Evolutionary conservation across 2,113 vertebrate species (phyloP), one percentile per base, ranked within the genome.

Genomic region (Oenanthe oenanthe): DNA sequence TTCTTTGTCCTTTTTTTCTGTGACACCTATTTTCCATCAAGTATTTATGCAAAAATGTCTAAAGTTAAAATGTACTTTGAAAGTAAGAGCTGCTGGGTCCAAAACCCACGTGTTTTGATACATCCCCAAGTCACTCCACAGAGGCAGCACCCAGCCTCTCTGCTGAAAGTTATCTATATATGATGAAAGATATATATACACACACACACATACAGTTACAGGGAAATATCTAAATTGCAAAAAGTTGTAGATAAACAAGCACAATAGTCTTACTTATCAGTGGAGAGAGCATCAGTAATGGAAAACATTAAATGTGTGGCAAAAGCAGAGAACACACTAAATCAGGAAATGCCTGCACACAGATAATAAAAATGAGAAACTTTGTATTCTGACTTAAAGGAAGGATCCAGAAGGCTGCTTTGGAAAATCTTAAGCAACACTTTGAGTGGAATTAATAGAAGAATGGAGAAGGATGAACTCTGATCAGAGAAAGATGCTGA

Each of bases 391-490:
- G 18, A 73, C 29, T 75, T 73, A 75, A 94, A 80, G 54, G 18
- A 89, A 78, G 17, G 31, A 63, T 83, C 38, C 54, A 83, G 73
- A 67, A 93, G 38, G 20, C n/a, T 75, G 21, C 22, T 86, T 84
- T 88, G 19, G 80, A 63, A 93, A 81, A 72, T 76, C 32, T 81
- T 71, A 85, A 90, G 83, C n/a, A 45, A 66, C 31, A 22, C 6
- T 63, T 75, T 84, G 65, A 84, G 54, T 50, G 17, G 40, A 76
- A 85, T 9, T 32, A 43, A 80, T 88, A 85, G 65, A 26, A 75
- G 85, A 96, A 94, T 43, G 38, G n/a, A 94, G 83, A 80, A 96
- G 53, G 65, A 94, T 79, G 81, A 96, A 96, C 34, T 71, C 43
- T 51, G n/a, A 92, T 77, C 56, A 80, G 66, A 96, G 53, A 53